Evolutionary conservation across 1,140 invertebrate genomes (phyloP).

Genomic region (Bombus ignitus): DNA sequence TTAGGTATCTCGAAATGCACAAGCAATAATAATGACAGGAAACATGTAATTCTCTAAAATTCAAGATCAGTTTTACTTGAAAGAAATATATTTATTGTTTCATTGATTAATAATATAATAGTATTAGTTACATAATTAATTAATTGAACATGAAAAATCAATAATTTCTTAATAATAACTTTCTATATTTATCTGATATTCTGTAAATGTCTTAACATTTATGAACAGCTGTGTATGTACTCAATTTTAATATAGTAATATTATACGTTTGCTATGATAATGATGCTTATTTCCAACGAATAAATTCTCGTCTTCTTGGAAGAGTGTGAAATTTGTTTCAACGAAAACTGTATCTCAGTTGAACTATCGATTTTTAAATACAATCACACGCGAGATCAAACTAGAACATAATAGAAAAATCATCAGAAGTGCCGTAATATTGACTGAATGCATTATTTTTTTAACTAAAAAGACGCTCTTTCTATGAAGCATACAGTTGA

Average conservation of each 20-base stretch:
- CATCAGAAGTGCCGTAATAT: not conserved
- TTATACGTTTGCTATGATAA: too few species aligned
- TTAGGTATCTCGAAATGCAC: not conserved
- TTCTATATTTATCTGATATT: too few species aligned
- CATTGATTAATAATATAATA: too few species aligned
- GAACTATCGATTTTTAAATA: not conserved
- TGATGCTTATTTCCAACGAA: not conserved
- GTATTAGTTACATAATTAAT: too few species aligned
- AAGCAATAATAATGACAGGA: not conserved
- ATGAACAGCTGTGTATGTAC: too few species aligned
- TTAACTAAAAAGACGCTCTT: not conserved
- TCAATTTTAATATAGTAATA: too few species aligned
- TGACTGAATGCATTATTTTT: not conserved
- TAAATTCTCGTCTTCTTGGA: not conserved
- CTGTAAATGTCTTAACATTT: too few species aligned
- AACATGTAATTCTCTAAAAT: too few species aligned
- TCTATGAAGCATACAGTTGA: not conserved
- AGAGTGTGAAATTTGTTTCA: not conserved
- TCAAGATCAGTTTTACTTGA: too few species aligned
- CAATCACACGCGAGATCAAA: not conserved
- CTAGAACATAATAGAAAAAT: not conserved
- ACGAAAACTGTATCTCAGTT: not conserved
- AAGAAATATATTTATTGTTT: too few species aligned
- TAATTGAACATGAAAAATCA: too few species aligned
- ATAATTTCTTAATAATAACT: too few species aligned